A percentile compares a stretch with the other conserved stretches of the same genome.
phyloP scores from a whole-genome alignment of 2,888 invertebrate genomes.

The Plebejus argus region DNA sequence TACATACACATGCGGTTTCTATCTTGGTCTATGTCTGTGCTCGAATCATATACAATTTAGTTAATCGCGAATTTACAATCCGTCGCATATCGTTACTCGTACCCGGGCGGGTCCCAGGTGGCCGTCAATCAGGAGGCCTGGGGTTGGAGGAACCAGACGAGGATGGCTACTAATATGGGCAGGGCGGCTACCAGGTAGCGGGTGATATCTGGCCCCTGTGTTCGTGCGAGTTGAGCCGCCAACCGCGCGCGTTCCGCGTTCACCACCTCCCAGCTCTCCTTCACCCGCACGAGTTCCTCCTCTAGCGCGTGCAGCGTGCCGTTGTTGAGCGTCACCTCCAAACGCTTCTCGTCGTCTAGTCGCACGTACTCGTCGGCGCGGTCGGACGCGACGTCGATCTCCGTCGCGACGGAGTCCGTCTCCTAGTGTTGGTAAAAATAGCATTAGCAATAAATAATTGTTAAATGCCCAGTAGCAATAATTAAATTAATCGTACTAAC shows the following conservation, averaged over 20 bases:
- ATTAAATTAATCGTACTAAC: too few species aligned
- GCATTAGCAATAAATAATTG: too few species aligned
- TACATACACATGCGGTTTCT: too few species aligned
- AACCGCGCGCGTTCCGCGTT: constrained; percentile 83
- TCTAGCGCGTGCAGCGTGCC: constrained; percentile 84
- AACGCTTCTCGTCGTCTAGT: constrained; percentile 55
- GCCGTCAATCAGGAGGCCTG: constrained; percentile 83
- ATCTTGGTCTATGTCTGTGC: too few species aligned
- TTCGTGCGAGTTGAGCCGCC: constrained; percentile 78
- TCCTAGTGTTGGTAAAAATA: constrained; percentile 49
- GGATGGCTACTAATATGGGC: too few species aligned
- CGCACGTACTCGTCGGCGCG: constrained; percentile 54
- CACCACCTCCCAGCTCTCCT: constrained; percentile 86
- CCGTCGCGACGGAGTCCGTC: constrained; percentile 66
- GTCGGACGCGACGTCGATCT: constrained; percentile 50
- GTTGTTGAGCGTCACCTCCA: constrained; percentile 63
- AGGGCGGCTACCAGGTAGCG: constrained; percentile 81
- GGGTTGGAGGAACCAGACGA: constrained; percentile 81
- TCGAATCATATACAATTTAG: constrained; percentile 6
- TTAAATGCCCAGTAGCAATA: too few species aligned
- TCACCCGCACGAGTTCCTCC: constrained; percentile 87
- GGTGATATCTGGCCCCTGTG: constrained; percentile 79
- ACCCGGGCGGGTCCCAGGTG: constrained; percentile 78
- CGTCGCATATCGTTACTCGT: constrained; percentile 54
- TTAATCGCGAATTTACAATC: neutral